Evolutionary conservation across 1,140 invertebrate genomes (phyloP).

Genomic region (Drosophila pandora): DNA sequence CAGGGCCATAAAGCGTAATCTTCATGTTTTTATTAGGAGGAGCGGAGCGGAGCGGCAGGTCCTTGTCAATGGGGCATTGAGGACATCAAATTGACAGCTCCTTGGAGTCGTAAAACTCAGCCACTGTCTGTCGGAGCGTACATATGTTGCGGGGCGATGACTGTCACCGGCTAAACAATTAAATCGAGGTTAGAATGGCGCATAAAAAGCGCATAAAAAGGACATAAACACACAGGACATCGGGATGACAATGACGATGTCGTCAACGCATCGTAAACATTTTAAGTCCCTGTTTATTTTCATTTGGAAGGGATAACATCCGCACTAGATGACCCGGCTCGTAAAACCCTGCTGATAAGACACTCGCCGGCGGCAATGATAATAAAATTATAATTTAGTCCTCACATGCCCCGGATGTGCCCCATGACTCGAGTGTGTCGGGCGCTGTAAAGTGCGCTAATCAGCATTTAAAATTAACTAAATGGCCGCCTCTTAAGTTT

Average conservation of each 20-base stretch:
- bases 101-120: slow-evolving; percentile 74
- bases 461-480: slow-evolving; percentile 82
- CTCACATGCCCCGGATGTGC: slow-evolving; percentile 44
- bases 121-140: slow-evolving; percentile 43
- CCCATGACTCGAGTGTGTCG: slow-evolving; percentile 11
- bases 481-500: slow-evolving; percentile 62
- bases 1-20: slow-evolving; percentile 74
- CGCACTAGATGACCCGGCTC: slow-evolving; percentile 59
- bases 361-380: slow-evolving; percentile 75
- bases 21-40: slow-evolving; percentile 77
- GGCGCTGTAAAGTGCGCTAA: slow-evolving; percentile 70
- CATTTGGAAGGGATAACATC: slow-evolving; percentile 74
- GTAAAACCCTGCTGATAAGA: slow-evolving; percentile 78
- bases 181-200: slow-evolving; percentile 84
- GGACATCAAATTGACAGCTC: slow-evolving; percentile 80
- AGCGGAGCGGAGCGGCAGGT: not conserved
- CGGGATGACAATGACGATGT: slow-evolving; percentile 44
- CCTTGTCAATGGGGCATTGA: slow-evolving; percentile 69
- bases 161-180: slow-evolving; percentile 84
- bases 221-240: slow-evolving; percentile 63
- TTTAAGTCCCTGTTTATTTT: slow-evolving; percentile 82
- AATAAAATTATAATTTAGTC: slow-evolving; percentile 83
- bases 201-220: slow-evolving; percentile 83
- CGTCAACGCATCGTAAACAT: slow-evolving; percentile 82
- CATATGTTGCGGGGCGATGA: slow-evolving; percentile 75